Conservation (phyloP, 2,888 invertebrate species). For the Coelopa pilipes region DNA sequence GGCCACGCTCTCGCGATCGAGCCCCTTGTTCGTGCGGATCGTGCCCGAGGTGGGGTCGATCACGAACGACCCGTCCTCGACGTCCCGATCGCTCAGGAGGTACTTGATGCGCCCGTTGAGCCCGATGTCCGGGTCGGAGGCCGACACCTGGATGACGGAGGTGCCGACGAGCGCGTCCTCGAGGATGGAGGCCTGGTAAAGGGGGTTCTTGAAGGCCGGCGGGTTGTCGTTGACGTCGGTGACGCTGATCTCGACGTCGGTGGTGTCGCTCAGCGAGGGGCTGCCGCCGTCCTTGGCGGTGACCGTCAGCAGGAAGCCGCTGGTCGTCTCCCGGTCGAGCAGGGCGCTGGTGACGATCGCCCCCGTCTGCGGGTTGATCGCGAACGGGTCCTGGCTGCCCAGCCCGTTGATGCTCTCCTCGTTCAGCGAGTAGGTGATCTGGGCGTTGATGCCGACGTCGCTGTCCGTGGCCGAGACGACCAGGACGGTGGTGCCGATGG, state of each 20-base stretch:
- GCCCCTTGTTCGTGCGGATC: conserved; percentile 85
- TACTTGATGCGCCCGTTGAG: conserved; percentile 89
- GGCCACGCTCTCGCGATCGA: conserved; percentile 91
- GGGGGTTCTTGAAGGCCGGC: conserved; percentile 84
- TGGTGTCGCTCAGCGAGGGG: conserved; percentile 91
- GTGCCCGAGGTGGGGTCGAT: conserved; percentile 94
- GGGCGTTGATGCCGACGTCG: conserved; percentile 95
- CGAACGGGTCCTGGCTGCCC: conserved; percentile 77
- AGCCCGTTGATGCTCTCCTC: conserved; percentile 72
- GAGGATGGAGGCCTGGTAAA: conserved; percentile 84
- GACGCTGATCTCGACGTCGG: conserved; percentile 94
- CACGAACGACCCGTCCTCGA: conserved; percentile 89
- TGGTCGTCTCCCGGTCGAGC: conserved; percentile 85
- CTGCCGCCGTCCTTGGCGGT: conserved; percentile 93
- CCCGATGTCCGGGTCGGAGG: conserved; percentile 86
- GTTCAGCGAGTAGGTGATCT: conserved; percentile 81
- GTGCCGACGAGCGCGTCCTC: conserved; percentile 89
- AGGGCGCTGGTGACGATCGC: conserved; percentile 87
- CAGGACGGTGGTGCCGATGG: conserved; percentile 89
- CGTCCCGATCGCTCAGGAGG: conserved; percentile 76
- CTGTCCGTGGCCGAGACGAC: conserved; percentile 93
- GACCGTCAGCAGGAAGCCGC: conserved; percentile 87
- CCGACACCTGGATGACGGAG: conserved; percentile 81
- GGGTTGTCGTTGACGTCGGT: conserved; percentile 97
- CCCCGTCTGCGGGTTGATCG: conserved; percentile 92